These are phyloP conservation scores for Odontothrips loti DNA, from an alignment of 2,888 invertebrate species.

Conservation along the genomic window DNA sequence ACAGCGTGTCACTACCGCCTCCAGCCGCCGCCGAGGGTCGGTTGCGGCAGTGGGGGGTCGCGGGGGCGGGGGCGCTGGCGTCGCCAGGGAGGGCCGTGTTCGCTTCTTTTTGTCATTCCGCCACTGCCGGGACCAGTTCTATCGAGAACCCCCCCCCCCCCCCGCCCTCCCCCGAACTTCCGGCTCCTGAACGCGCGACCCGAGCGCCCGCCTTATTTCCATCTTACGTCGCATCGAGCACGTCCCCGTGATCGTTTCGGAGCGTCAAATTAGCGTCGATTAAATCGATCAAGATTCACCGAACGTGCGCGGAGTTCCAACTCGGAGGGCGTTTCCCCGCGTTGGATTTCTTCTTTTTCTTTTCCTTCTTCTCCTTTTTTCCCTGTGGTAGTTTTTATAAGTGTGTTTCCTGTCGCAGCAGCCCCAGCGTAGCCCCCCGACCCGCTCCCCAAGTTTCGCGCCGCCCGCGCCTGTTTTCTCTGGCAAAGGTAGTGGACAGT, in stretches of 20 bases:
- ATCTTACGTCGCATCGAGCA: not conserved
- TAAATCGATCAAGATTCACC: not conserved
- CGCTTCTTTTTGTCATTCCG: slow-evolving; percentile 19
- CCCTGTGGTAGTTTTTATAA: too few species aligned
- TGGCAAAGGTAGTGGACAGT: too few species aligned
- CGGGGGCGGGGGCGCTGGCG: too few species aligned
- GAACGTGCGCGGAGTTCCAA: not conserved
- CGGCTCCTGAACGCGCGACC: too few species aligned
- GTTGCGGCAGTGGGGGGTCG: not conserved
- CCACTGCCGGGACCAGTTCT: not conserved
- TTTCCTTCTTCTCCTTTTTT: too few species aligned
- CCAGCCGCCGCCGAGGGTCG: not conserved
- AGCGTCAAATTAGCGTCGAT: slow-evolving; percentile 3
- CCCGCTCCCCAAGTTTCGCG: too few species aligned
- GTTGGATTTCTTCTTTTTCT: too few species aligned
- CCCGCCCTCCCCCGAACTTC: not conserved
- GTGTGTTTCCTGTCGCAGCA: too few species aligned
- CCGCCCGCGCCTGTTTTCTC: too few species aligned
- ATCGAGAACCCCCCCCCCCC: not conserved
- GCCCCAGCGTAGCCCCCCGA: too few species aligned
- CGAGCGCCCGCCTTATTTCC: not conserved
- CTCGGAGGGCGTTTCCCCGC: not conserved
- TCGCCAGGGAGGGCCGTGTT: not conserved
- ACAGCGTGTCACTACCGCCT: not conserved
- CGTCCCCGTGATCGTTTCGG: not conserved